Percentiles rank a stretch among this genome's conserved stretches.
Conservation (phyloP, 2,797 vertebrate species). For the Fistularia tabacaria region DNA sequence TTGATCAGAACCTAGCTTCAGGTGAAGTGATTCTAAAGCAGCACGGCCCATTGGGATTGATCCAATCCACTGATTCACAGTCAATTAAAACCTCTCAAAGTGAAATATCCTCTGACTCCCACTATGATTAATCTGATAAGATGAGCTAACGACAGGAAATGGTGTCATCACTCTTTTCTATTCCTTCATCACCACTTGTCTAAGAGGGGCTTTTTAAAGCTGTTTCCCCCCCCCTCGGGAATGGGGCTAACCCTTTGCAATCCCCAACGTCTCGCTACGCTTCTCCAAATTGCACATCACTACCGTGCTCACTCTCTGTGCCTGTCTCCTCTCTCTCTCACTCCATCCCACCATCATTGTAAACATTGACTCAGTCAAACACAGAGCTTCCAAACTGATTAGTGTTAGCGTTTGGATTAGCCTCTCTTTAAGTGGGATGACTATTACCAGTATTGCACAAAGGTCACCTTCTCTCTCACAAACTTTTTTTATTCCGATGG, state of each 20-base stretch:
- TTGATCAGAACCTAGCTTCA: slow-evolving; percentile 77
- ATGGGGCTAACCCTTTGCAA: slow-evolving; percentile 72
- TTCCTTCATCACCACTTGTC: slow-evolving; percentile 77
- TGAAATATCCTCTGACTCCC: slow-evolving; percentile 75
- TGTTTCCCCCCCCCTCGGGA: slow-evolving; percentile 64
- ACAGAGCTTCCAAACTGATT: slow-evolving; percentile 72
- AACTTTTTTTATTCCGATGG: slow-evolving; percentile 59
- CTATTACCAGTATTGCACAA: slow-evolving; percentile 71
- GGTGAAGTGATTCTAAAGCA: slow-evolving; percentile 76
- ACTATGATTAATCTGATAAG: slow-evolving; percentile 79
- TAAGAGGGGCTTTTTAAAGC: slow-evolving; percentile 77
- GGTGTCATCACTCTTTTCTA: slow-evolving; percentile 76
- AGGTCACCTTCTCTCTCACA: slow-evolving; percentile 70
- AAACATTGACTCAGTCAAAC: slow-evolving; percentile 76
- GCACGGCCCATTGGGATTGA: slow-evolving; percentile 69
- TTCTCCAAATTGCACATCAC: slow-evolving; percentile 51
- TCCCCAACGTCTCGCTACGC: slow-evolving; percentile 70
- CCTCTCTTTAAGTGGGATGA: slow-evolving; percentile 71
- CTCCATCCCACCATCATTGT: slow-evolving; percentile 65
- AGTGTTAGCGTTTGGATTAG: slow-evolving; percentile 76
- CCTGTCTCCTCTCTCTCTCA: slow-evolving; percentile 28
- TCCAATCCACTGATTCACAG: slow-evolving; percentile 77
- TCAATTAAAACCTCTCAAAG: slow-evolving; percentile 81
- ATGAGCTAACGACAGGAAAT: slow-evolving; percentile 80
- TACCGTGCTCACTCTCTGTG: slow-evolving; percentile 33